phyloP scores from a whole-genome alignment of 1,140 invertebrate genomes.

The Eueides isabella region DNA sequence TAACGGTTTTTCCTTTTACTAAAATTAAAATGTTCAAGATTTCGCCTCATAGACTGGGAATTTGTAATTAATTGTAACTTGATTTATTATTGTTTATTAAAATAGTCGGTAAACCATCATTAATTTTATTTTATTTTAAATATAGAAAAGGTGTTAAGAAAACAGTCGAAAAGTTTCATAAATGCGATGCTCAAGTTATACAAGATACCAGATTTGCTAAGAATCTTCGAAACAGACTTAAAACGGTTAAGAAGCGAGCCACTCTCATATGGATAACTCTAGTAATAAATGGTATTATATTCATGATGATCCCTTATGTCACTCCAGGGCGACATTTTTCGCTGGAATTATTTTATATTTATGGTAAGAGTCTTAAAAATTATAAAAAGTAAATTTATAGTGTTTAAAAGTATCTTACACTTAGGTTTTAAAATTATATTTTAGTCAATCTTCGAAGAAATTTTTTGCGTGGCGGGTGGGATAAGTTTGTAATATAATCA shows the following conservation, averaged over 20 bases:
- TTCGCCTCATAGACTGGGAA: too few relatives aligned
- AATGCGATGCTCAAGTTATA: slow-evolving; percentile 41
- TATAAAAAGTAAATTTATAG: neutral
- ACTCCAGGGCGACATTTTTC: slow-evolving; percentile 51
- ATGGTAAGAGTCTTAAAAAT: slow-evolving; percentile 45
- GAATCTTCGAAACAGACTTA: slow-evolving; percentile 46
- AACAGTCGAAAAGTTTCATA: slow-evolving; percentile 44
- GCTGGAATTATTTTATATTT: slow-evolving; percentile 52
- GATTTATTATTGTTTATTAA: too few relatives aligned
- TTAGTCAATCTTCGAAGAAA: too few relatives aligned
- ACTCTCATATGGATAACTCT: slow-evolving; percentile 52
- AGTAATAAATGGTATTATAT: slow-evolving; percentile 46
- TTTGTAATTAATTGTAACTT: neutral
- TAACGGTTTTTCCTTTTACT: too few relatives aligned
- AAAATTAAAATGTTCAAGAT: too few relatives aligned
- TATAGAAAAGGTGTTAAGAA: slow-evolving; percentile 45
- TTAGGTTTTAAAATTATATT: too few relatives aligned
- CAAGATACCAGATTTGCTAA: slow-evolving; percentile 42
- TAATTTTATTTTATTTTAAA: slow-evolving; percentile 21
- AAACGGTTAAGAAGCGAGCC: slow-evolving; percentile 53
- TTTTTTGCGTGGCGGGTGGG: too few relatives aligned
- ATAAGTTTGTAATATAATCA: too few relatives aligned
- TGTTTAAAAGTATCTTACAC: slow-evolving; percentile 11
- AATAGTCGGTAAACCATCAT: too few relatives aligned
- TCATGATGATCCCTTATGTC: slow-evolving; percentile 28